Conservation (phyloP, 92 coral and sea anemone genomes). For the Porites lobata region DNA sequence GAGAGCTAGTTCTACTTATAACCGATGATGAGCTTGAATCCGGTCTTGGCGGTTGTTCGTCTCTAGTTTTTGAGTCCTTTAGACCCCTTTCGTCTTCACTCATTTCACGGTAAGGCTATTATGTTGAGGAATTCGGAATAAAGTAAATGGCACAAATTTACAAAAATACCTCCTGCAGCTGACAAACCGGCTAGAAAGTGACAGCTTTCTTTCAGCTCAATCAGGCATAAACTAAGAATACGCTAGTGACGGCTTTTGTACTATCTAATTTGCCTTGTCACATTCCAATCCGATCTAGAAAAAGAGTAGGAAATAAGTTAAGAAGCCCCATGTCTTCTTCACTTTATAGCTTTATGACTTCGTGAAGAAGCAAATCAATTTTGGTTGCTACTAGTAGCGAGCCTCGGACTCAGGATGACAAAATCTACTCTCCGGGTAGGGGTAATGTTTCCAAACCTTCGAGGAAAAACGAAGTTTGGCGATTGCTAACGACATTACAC, state of each 20-base stretch:
- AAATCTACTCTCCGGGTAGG: slow-evolving; percentile 11
- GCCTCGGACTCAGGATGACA: slow-evolving; percentile 19
- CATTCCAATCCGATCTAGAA: neutral
- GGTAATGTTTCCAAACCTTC: neutral
- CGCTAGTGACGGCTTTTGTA: neutral
- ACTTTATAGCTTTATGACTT: neutral
- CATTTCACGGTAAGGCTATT: slow-evolving; percentile 13
- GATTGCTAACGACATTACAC: neutral
- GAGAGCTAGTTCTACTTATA: slow-evolving; percentile 58
- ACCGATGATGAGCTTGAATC: slow-evolving; percentile 66
- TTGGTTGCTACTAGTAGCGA: slow-evolving; percentile 45
- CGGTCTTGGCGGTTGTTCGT: slow-evolving; percentile 18
- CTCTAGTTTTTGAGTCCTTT: neutral
- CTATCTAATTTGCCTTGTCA: neutral
- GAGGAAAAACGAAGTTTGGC: neutral
- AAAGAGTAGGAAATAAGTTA: neutral
- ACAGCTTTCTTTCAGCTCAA: neutral
- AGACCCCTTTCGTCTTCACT: slow-evolving; percentile 18
- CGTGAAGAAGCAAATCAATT: neutral
- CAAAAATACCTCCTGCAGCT: neutral
- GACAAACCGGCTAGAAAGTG: too few species aligned
- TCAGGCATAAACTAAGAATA: neutral
- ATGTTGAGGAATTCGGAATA: slow-evolving; percentile 23
- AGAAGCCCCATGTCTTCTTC: neutral
- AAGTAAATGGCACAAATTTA: neutral